Evolutionary conservation across 2,797 vertebrate species (phyloP).

Genomic region (Labroides dimidiatus): DNA sequence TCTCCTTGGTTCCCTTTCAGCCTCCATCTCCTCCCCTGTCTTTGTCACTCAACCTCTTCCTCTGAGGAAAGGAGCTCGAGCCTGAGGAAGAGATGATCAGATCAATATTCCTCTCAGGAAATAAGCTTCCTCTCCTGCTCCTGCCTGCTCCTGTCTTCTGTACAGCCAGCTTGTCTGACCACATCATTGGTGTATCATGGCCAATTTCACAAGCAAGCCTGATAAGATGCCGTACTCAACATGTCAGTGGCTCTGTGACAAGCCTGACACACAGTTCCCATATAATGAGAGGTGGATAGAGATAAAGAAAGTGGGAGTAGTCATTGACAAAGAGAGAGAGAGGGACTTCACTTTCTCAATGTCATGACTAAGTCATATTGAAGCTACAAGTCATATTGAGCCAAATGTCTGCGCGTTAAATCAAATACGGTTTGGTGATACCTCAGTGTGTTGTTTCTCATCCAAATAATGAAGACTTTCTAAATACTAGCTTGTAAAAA

Average conservation of each 20-base stretch:
- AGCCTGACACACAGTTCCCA: conserved; percentile 28
- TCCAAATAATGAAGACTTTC: no score
- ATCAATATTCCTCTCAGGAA: conserved; percentile 81
- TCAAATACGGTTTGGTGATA: not conserved
- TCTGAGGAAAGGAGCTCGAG: conserved; percentile 41
- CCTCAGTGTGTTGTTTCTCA: no score
- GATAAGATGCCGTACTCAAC: conserved; percentile 61
- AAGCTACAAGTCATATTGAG: not conserved
- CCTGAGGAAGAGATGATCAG: conserved; percentile 64
- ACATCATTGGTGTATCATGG: conserved; percentile 60
- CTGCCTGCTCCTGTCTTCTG: conserved; percentile 42
- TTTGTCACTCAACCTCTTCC: conserved; percentile 62
- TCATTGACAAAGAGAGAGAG: conserved; percentile 37
- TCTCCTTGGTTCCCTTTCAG: conserved; percentile 52
- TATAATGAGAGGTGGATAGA: conserved; percentile 13
- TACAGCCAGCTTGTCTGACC: conserved; percentile 58
- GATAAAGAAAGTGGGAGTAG: conserved; percentile 26
- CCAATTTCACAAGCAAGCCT: conserved; percentile 62
- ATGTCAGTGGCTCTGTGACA: conserved; percentile 47
- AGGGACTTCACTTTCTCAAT: conserved; percentile 32
- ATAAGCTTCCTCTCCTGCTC: conserved; percentile 58
- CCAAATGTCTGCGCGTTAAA: not conserved
- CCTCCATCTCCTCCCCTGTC: conserved; percentile 44
- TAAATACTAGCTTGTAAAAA: no score
- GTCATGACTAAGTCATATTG: conserved; percentile 27